phyloP scores from a whole-genome alignment of 2,888 invertebrate genomes.

The Entomobrya multifasciata region DNA sequence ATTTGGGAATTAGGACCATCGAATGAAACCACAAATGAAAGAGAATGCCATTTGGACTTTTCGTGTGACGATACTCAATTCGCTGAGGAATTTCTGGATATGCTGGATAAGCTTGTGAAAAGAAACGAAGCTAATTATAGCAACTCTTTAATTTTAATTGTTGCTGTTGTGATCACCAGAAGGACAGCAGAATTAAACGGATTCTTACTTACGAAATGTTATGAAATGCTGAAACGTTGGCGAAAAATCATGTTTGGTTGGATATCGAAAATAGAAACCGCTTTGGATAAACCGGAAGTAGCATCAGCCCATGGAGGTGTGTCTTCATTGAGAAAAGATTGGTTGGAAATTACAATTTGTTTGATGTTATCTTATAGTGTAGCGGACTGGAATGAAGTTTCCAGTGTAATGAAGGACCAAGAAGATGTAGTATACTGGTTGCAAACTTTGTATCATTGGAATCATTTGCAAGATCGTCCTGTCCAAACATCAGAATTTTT shows the following conservation, averaged over 20 bases:
- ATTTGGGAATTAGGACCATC: slow-evolving; percentile 47
- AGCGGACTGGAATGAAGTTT: neutral
- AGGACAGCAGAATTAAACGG: neutral
- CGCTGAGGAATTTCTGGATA: neutral
- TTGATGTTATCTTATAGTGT: neutral
- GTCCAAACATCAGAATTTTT: no score
- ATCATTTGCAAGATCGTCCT: neutral
- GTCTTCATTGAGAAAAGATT: neutral
- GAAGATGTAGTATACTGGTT: neutral
- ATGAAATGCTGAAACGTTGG: neutral
- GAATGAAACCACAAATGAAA: neutral
- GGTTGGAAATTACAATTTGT: neutral
- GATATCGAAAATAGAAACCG: neutral
- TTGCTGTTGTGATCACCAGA: neutral
- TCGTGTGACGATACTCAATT: neutral
- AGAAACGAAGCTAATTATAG: neutral
- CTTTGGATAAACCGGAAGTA: neutral
- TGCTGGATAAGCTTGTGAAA: neutral
- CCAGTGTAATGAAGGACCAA: neutral
- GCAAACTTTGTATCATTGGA: neutral
- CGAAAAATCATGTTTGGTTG: neutral
- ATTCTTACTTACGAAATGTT: neutral
- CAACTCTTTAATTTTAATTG: neutral
- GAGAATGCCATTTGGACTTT: slow-evolving; percentile 58
- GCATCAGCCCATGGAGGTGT: neutral